Evolutionary conservation across 2,888 invertebrate genomes (phyloP), one percentile per base, ranked within the genome.

Genomic region (Syritta pipiens): DNA sequence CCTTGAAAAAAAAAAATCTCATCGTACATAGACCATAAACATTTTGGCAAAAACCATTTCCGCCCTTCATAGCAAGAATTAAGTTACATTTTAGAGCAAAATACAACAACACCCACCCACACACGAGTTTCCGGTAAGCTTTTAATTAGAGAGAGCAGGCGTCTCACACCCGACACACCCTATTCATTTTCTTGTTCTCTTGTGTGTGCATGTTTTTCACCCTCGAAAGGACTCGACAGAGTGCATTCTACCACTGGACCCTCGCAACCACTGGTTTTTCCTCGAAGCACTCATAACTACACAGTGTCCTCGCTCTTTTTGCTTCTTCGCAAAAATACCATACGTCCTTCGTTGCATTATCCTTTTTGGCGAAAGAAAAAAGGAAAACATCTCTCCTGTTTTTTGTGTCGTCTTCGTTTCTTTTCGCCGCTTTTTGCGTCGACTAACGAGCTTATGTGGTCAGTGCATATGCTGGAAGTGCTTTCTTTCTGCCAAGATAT

Each of bases 361-460:
- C 46, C 26, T 60, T 26, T 59, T 65, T 65, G 65, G n/a, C n/a
- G n/a, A n/a, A n/a, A n/a, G n/a, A n/a, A n/a, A n/a, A n/a, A n/a
- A n/a, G n/a, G 59, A 65, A 74, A 74, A 46, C 65, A 65, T 59
- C 48, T 46, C 19, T 53, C 35, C 17, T 62, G 46, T 68, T 75
- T 75, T 53, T 22, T n/a, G 48, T 26, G 10, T 17, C 7, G 14
- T 10, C 10, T 22, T 35, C n/a, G 3, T 22, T 37, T 48, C 10
- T 51, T 44, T 42, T 30, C 12, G 9, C 5, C 24, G 30, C 30
- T 30, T 46, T 20, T 20, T 46, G 14, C 24, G 24, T 12, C 17
- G 1, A 22, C 24, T 22, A 30, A 42, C 24, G 32, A 46, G 7
- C 48, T 40, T 48, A 28, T 57, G 48, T 48, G 67, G 67, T 40